These are phyloP conservation scores for Onchidella celtica DNA, from an alignment of 2,888 invertebrate species.

Conservation along the genomic window DNA sequence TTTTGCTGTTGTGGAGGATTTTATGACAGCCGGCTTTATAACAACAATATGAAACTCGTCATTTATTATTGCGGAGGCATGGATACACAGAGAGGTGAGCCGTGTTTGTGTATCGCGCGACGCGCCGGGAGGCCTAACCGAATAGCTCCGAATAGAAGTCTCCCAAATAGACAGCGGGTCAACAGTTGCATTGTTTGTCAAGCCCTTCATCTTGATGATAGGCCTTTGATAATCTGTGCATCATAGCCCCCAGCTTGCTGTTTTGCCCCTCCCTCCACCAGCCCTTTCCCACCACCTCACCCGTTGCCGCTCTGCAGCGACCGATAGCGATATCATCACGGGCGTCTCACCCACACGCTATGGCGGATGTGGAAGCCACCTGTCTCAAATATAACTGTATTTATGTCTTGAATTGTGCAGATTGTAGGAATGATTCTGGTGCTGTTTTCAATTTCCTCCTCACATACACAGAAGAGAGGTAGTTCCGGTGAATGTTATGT, in stretches of 20 bases:
- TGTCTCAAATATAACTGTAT: neutral
- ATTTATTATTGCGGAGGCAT: too few relatives aligned
- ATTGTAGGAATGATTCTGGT: too few relatives aligned
- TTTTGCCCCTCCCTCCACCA: constrained; percentile 5
- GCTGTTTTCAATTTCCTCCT: too few relatives aligned
- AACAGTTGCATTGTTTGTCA: constrained; percentile 28
- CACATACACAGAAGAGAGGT: too few relatives aligned
- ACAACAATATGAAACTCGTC: too few relatives aligned
- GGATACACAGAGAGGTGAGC: neutral
- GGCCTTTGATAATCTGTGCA: neutral
- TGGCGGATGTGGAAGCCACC: neutral
- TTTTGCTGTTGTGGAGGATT: too few relatives aligned
- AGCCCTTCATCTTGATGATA: neutral
- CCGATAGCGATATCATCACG: neutral
- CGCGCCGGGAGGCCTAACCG: constrained; percentile 8
- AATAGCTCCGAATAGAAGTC: neutral
- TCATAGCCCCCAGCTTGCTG: neutral
- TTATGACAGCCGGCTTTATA: too few relatives aligned
- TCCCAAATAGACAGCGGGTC: neutral
- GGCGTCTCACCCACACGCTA: neutral
- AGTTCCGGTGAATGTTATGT: too few relatives aligned
- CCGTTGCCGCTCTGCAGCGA: neutral
- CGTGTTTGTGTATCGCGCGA: neutral
- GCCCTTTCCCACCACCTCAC: too few relatives aligned
- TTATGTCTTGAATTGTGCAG: too few relatives aligned